phyloP scores from a whole-genome alignment of 2,797 vertebrate species.

The Gallirallus australis region DNA sequence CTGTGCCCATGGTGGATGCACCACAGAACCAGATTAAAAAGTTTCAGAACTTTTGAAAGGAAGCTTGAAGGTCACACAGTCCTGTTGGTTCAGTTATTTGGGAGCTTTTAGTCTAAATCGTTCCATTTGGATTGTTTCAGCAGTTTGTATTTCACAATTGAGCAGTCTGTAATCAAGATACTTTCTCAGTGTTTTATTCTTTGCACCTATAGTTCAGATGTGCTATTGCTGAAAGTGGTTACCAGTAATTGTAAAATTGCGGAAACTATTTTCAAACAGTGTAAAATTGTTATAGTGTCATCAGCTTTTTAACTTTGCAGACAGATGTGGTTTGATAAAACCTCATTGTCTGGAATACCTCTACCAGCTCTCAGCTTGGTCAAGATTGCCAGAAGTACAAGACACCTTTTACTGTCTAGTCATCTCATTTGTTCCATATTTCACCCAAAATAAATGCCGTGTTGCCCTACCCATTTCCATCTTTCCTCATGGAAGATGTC shows the following conservation, averaged over 20 bases:
- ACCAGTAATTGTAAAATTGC: neutral
- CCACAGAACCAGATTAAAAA: neutral
- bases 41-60: neutral
- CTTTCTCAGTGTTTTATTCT: neutral
- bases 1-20: neutral
- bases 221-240: neutral
- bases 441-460: slow-evolving; percentile 34
- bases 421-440: slow-evolving; percentile 13
- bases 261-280: neutral
- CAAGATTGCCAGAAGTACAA: neutral
- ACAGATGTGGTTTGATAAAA: slow-evolving; percentile 30
- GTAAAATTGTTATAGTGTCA: neutral
- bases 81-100: slow-evolving; percentile 25
- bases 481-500: neutral
- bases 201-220: neutral
- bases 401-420: neutral
- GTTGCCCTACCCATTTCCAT: slow-evolving; percentile 1
- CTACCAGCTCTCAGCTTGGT: slow-evolving; percentile 15
- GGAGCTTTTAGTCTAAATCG: neutral
- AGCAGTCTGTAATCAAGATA: neutral
- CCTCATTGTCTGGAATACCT: neutral
- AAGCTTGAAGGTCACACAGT: neutral
- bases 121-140: neutral
- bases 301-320: neutral
- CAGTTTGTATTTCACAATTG: neutral